phyloP scores from a whole-genome alignment of 1,140 invertebrate genomes.

The Brachionus manjavacas region DNA sequence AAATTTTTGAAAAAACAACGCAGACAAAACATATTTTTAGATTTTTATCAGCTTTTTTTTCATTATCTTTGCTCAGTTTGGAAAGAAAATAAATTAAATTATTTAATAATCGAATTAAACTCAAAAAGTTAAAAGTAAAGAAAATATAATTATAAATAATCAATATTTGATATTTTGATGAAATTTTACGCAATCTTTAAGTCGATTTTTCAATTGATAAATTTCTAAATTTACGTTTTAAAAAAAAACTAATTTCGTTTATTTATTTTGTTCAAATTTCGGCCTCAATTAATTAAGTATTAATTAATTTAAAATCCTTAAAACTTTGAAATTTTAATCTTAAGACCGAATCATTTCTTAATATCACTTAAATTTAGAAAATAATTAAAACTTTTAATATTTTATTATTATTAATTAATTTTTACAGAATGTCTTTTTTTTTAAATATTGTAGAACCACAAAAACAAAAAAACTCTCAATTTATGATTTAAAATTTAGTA shows the following conservation, averaged over 20 bases:
- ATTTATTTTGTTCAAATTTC: not conserved
- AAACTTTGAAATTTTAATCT: too few relatives aligned
- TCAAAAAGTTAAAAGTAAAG: not conserved
- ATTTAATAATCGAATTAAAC: not conserved
- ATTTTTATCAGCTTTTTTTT: not conserved
- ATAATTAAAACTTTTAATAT: not conserved
- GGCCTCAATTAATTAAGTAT: not conserved
- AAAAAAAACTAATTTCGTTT: not conserved
- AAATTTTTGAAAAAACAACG: not conserved
- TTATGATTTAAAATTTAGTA: too few relatives aligned
- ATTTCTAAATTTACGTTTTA: not conserved
- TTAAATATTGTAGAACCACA: too few relatives aligned
- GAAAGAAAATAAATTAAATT: not conserved
- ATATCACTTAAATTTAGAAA: not conserved
- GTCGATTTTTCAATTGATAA: not conserved
- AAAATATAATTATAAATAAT: not conserved
- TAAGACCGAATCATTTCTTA: too few relatives aligned
- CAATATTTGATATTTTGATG: not conserved
- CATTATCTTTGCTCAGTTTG: not conserved
- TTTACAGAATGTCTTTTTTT: too few relatives aligned
- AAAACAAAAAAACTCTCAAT: too few relatives aligned
- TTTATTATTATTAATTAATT: too few relatives aligned
- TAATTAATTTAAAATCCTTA: too few relatives aligned
- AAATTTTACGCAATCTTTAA: not conserved
- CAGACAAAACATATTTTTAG: not conserved